Base-by-base conservation (phyloP, 2,797 vertebrate species). In the Loriculus beryllinus region DNA sequence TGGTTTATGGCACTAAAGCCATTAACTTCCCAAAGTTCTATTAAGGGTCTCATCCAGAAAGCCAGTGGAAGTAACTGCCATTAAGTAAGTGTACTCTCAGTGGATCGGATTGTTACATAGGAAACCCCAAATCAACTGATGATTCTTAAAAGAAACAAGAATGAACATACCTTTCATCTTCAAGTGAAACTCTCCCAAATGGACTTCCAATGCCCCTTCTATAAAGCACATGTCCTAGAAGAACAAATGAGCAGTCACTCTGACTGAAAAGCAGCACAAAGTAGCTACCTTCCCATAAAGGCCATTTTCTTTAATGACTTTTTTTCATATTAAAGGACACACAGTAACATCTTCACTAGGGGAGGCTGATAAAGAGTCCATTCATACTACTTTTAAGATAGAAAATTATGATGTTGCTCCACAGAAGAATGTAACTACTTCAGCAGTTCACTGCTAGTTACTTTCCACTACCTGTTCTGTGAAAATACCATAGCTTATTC, bases 161-260 rank as follows among this genome's bases (percentile, higher is more conserved):
- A 11, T 40, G 45, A 62, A 14, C 79, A 2, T 91, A 99, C 99
- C 99, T 98, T 99, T 99, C 99, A 99, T 99, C 97, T 98, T 99
- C 95, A 99, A 96, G 17, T 99, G 98, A n/a, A 99, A 99, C 96
- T 99, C 98, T 68, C 99, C 99, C 77, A 99, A 92, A 87, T 99
- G 98, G 56, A 98, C 98, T 88, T 99, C 99, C 87, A 99, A 78
- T 1, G 99, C 98, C 49, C 98, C 98, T 91, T 99, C 99, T 92
- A 99, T 99, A 16, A 98, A 95, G 69, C 98, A 99, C 99, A 99
- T 99, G 96, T 99, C 99, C 99, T 99, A 90, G 43, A 96, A 96
- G 92, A 77, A 80, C 85, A 28, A 40, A 54, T 54, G 10, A 86
- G 42, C 20, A 86, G 31, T 84, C 62, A 86, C 22, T 67, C 26